Percentiles rank a stretch among this genome's conserved stretches.
Conservation (phyloP, 1,140 invertebrate genomes). For the Campodea augens region DNA sequence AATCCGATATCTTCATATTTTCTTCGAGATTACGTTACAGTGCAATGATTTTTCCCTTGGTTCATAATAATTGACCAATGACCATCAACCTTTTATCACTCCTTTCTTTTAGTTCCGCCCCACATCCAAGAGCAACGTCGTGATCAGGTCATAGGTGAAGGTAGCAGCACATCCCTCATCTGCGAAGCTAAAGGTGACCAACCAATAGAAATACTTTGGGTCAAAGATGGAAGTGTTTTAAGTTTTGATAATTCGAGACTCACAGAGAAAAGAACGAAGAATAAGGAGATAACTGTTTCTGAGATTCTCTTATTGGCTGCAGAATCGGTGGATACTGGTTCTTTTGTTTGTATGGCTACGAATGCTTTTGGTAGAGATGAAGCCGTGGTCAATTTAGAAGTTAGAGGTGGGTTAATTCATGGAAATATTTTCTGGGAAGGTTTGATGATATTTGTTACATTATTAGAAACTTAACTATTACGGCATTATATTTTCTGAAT, state of each 20-base stretch:
- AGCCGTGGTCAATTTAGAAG: constrained; percentile 14
- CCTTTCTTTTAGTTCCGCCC: constrained; percentile 12
- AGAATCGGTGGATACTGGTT: constrained; percentile 10
- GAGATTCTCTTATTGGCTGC: constrained; percentile 11
- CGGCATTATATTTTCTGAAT: not conserved
- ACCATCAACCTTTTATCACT: too few relatives aligned
- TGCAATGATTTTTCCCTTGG: too few relatives aligned
- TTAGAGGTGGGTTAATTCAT: constrained; percentile 13
- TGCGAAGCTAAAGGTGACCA: constrained; percentile 12
- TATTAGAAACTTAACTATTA: not conserved
- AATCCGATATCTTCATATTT: too few relatives aligned
- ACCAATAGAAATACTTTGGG: constrained; percentile 12
- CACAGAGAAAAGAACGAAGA: constrained; percentile 7
- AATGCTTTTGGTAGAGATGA: constrained; percentile 15
- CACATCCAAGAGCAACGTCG: constrained; percentile 12
- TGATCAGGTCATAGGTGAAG: constrained; percentile 13
- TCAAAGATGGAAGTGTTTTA: constrained; percentile 8
- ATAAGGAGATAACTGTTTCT: constrained; percentile 7
- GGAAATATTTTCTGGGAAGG: too few relatives aligned
- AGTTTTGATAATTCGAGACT: constrained; percentile 2
- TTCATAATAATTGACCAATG: too few relatives aligned
- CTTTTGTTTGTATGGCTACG: constrained; percentile 14
- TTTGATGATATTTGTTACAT: too few relatives aligned
- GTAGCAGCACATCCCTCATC: constrained; percentile 8
- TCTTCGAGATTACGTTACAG: too few relatives aligned